Conservation (phyloP, 2,888 invertebrate species). For the Gryllus longicercus region DNA sequence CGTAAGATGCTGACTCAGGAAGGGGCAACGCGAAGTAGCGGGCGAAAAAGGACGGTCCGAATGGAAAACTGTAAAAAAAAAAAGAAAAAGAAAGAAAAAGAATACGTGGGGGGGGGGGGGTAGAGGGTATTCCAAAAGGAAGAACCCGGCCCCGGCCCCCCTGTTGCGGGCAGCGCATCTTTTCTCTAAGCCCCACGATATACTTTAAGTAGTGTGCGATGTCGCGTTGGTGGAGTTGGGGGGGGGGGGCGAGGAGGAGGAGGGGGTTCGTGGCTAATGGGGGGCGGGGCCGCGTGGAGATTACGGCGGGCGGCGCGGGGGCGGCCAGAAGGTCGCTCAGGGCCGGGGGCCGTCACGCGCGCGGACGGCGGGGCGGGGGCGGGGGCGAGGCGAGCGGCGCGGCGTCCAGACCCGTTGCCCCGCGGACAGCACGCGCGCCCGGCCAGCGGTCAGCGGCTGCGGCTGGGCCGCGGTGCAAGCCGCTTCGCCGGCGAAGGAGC, state of each 20-base stretch:
- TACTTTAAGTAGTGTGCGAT: constrained; percentile 17
- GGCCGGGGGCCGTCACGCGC: not conserved
- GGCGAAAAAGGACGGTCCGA: constrained; percentile 1
- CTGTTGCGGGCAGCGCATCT: not conserved
- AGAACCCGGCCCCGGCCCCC: no score
- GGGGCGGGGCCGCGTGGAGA: not conserved
- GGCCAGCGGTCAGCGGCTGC: no score
- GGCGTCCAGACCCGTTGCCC: not conserved
- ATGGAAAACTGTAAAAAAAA: not conserved
- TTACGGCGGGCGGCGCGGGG: not conserved
- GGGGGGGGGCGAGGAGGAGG: not conserved
- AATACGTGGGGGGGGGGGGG: not conserved
- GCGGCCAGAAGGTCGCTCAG: not conserved
- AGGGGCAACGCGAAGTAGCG: not conserved
- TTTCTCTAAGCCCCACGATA: constrained; percentile 5
- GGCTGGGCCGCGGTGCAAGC: no score
- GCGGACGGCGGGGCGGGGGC: not conserved
- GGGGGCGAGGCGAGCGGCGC: not conserved
- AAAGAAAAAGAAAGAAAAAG: not conserved
- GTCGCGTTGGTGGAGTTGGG: not conserved
- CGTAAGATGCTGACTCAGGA: constrained; percentile 7
- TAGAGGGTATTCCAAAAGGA: not conserved
- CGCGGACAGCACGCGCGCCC: not conserved
- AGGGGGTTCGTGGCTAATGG: not conserved
- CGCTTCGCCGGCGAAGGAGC: no score